Conservation (phyloP, 2,797 vertebrate species). For the Buceros bicornis region DNA sequence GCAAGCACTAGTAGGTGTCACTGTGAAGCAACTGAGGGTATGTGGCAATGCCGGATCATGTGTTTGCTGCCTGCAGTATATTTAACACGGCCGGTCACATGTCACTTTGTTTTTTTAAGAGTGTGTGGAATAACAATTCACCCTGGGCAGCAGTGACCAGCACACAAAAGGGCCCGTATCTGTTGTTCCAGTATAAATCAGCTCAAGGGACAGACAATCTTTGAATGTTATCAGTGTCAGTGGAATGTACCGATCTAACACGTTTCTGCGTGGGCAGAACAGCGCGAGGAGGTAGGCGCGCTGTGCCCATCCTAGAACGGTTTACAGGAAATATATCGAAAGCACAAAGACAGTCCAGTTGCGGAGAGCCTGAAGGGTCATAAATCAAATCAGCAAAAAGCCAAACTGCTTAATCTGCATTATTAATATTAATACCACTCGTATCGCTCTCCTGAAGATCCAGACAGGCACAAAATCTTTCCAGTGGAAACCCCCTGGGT, state of each 20-base stretch:
- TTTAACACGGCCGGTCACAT: slow-evolving; percentile 18
- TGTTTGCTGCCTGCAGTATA: neutral
- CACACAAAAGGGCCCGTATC: neutral
- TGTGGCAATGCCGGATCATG: neutral
- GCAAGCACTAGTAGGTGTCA: neutral
- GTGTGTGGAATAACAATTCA: neutral
- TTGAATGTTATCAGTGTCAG: rapidly evolving
- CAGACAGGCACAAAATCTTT: neutral
- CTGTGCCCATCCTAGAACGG: neutral
- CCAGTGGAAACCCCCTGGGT: neutral
- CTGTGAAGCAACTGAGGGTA: neutral
- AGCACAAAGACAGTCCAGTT: too few relatives aligned
- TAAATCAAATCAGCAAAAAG: neutral
- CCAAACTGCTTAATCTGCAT: neutral
- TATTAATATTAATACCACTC: too few relatives aligned
- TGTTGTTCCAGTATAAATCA: neutral
- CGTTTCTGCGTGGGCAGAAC: rapidly evolving
- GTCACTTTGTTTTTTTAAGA: neutral
- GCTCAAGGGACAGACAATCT: neutral
- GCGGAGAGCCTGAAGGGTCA: neutral
- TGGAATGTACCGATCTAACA: too few relatives aligned
- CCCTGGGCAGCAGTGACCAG: neutral
- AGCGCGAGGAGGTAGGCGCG: rapidly evolving
- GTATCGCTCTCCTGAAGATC: neutral
- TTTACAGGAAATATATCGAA: rapidly evolving